These are phyloP conservation scores for Sphinx pinastri DNA, from an alignment of 2,888 invertebrate genomes.

Conservation along the genomic window DNA sequence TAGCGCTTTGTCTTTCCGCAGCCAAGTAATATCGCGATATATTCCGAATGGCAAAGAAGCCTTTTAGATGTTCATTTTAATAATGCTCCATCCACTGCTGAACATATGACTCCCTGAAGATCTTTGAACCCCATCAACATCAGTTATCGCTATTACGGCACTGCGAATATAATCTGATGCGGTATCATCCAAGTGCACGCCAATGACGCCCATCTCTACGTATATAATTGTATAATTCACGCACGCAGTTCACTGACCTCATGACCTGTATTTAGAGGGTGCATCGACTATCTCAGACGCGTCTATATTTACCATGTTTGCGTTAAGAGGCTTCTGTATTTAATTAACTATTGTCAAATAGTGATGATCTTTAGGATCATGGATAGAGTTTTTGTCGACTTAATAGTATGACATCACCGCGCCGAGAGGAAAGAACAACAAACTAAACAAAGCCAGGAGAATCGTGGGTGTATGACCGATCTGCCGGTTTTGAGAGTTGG, in stretches of 20 bases:
- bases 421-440: too few species aligned
- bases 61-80: too few species aligned
- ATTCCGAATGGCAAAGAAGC: too few species aligned
- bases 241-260: conserved; percentile 10
- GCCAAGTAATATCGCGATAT: too few species aligned
- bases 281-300: conserved; percentile 9
- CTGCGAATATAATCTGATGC: neutral
- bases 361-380: neutral
- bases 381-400: neutral
- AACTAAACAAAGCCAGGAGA: too few species aligned
- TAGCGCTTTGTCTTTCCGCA: too few species aligned
- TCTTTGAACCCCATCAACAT: too few species aligned
- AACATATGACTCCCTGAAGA: too few species aligned
- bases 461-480: too few species aligned
- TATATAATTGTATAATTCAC: conserved; percentile 14
- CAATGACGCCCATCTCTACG: neutral
- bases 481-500: too few species aligned
- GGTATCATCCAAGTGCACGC: neutral
- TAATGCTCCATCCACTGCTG: too few species aligned
- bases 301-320: neutral
- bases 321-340: neutral
- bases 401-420: too few species aligned
- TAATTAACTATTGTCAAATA: neutral
- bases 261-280: conserved; percentile 16
- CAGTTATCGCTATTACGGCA: neutral